These are phyloP conservation scores for Cydia strobilella DNA, from an alignment of 1,140 invertebrate genomes.

Conservation along the genomic window DNA sequence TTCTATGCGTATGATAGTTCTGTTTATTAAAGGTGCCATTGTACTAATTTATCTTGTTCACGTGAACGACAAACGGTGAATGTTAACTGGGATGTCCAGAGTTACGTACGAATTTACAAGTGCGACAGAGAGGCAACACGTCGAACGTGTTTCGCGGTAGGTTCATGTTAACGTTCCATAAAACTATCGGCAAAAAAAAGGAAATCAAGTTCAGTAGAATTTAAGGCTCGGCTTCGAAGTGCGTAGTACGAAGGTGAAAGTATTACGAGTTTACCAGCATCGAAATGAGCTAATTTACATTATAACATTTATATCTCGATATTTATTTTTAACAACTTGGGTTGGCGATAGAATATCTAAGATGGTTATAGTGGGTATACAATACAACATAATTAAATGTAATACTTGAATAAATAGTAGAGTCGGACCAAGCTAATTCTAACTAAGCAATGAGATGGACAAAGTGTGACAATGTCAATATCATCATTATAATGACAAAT, in stretches of 20 bases:
- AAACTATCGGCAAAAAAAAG: constrained; percentile 9
- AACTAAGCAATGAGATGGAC: no score
- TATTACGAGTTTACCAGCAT: constrained; percentile 17
- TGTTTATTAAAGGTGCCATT: not conserved
- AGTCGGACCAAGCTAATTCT: no score
- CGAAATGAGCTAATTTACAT: constrained; percentile 28
- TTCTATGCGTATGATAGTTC: no score
- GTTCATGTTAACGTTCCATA: not conserved
- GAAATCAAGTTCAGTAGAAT: constrained; percentile 20
- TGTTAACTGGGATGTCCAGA: not conserved
- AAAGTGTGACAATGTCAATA: no score
- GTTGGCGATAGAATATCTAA: not conserved
- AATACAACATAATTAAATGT: no score
- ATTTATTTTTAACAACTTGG: not conserved
- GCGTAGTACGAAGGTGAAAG: constrained; percentile 28
- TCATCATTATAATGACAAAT: no score
- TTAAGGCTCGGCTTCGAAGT: constrained; percentile 11
- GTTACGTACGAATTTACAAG: no score
- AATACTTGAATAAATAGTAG: no score
- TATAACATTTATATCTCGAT: not conserved
- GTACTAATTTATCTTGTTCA: not conserved
- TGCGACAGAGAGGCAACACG: no score
- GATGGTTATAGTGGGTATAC: no score
- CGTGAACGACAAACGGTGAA: not conserved
- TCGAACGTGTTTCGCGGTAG: no score